phyloP scores from a whole-genome alignment of 2,797 vertebrate genomes.

The Brachymystax lenok region DNA sequence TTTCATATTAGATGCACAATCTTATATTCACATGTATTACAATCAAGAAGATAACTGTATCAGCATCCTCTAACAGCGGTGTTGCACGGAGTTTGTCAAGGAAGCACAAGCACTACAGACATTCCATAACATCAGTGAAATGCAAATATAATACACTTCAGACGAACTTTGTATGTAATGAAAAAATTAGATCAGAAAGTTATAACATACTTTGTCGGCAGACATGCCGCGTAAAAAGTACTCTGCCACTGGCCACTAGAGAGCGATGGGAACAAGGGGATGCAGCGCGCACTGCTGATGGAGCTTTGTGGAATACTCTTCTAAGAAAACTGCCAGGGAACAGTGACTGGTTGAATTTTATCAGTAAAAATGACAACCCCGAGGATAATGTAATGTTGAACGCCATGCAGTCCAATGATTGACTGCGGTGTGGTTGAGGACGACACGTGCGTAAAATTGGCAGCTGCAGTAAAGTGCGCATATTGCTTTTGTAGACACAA shows the following conservation, averaged over 20 bases:
- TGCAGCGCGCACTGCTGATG: neutral
- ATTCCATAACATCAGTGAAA: neutral
- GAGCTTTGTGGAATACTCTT: neutral
- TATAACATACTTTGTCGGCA: neutral
- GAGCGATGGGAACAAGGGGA: slow-evolving; percentile 65
- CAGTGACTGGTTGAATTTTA: neutral
- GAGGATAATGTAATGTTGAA: neutral
- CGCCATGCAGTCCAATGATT: neutral
- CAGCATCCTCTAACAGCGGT: neutral
- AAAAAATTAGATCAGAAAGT: neutral
- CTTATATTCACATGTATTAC: neutral
- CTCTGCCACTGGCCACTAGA: slow-evolving; percentile 65
- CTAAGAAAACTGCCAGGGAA: neutral
- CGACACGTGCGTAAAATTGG: neutral
- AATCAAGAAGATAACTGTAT: neutral
- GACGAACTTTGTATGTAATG: neutral
- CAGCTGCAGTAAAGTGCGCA: neutral
- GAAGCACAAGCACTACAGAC: neutral
- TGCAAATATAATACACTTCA: neutral
- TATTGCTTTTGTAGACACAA: neutral
- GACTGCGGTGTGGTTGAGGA: neutral
- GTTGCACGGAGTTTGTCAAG: neutral
- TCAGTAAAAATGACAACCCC: neutral
- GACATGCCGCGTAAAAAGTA: neutral
- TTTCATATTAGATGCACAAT: too few species aligned